Conservation (phyloP, 2,113 vertebrate species). For the Esox niger region DNA sequence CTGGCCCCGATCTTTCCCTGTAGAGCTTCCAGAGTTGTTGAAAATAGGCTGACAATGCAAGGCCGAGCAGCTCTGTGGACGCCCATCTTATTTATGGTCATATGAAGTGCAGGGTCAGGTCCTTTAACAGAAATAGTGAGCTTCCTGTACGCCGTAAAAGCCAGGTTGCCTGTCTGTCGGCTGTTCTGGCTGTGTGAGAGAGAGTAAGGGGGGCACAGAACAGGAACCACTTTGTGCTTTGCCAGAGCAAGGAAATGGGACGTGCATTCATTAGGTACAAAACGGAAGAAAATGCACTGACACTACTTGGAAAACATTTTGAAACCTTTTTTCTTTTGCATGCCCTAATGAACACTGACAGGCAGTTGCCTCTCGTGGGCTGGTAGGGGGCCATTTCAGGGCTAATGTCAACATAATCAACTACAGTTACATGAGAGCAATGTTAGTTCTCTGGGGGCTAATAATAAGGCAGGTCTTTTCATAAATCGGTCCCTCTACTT, state of each 20-base stretch:
- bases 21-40: too few species aligned
- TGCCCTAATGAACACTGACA: too few species aligned
- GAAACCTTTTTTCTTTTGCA: too few species aligned
- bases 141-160: constrained; percentile 57
- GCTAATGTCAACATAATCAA: constrained; percentile 11
- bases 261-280: too few species aligned
- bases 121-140: constrained; percentile 50
- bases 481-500: not conserved
- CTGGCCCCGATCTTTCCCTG: not conserved
- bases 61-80: constrained; percentile 38
- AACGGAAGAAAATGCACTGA: too few species aligned
- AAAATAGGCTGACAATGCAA: constrained; percentile 19
- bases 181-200: constrained; percentile 6
- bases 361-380: too few species aligned
- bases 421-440: not conserved
- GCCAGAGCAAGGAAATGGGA: constrained; percentile 25
- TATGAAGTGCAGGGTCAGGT: constrained; percentile 65
- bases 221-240: constrained; percentile 31
- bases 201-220: not conserved
- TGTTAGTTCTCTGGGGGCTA: not conserved
- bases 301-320: too few species aligned
- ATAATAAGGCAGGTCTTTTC: not conserved
- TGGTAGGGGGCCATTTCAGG: not conserved
- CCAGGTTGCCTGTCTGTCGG: constrained; percentile 28
- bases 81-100: constrained; percentile 66